phyloP scores from a whole-genome alignment of 2,888 invertebrate species.

The Eugnorisma glareosa region DNA sequence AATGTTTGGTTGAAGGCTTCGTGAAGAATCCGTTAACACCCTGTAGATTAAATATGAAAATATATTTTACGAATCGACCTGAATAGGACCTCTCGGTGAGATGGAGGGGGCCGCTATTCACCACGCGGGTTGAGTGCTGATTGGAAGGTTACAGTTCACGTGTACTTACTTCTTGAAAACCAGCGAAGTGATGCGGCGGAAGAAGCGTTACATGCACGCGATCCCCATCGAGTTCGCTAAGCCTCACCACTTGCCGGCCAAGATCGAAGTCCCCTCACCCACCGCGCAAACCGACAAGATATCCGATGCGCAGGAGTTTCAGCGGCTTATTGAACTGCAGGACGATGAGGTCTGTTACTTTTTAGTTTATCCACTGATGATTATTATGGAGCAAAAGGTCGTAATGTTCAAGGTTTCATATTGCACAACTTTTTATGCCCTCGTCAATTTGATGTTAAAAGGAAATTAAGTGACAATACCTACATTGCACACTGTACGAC shows the following conservation, averaged over 20 bases:
- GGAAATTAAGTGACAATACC: neutral
- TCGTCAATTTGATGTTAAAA: neutral
- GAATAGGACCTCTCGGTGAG: neutral
- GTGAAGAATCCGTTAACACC: too few relatives aligned
- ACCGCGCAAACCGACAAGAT: slow-evolving; percentile 41
- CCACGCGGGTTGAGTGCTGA: neutral
- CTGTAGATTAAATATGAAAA: too few relatives aligned
- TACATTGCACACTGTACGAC: neutral
- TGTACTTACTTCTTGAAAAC: slow-evolving; percentile 6
- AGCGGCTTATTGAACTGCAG: slow-evolving; percentile 78
- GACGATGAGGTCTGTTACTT: slow-evolving; percentile 79
- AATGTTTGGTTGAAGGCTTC: too few relatives aligned
- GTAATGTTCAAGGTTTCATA: neutral
- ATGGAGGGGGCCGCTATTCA: neutral
- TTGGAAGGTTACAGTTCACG: neutral
- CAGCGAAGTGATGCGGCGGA: slow-evolving; percentile 58
- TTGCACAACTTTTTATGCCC: neutral
- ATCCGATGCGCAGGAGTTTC: slow-evolving; percentile 76
- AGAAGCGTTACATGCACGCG: slow-evolving; percentile 75
- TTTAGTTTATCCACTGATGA: neutral
- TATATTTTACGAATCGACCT: neutral
- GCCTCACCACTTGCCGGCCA: slow-evolving; percentile 74
- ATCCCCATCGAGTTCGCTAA: slow-evolving; percentile 75
- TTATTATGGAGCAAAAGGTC: neutral
- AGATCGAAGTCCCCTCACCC: slow-evolving; percentile 41